Evolutionary conservation across 2,888 invertebrate genomes (phyloP).

Genomic region (Pemphredon lugubris): DNA sequence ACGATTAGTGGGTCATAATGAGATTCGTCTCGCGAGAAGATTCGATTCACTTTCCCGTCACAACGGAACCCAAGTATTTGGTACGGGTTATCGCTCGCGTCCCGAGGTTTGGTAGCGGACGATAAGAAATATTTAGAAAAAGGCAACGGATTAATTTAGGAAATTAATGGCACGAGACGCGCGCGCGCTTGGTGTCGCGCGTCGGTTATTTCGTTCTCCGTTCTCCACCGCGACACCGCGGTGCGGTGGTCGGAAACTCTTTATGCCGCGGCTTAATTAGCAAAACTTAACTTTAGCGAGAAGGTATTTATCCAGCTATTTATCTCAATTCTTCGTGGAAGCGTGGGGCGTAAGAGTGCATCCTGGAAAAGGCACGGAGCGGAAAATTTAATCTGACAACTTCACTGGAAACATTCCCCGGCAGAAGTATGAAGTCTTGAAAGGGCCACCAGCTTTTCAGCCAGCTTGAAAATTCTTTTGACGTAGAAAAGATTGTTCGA

Average conservation of each 20-base stretch:
- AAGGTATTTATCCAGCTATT: slow-evolving; percentile 41
- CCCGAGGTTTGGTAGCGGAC: too few species aligned
- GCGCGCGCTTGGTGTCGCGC: too few species aligned
- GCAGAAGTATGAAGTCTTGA: slow-evolving; percentile 9
- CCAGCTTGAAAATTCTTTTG: slow-evolving; percentile 36
- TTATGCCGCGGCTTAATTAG: slow-evolving; percentile 34
- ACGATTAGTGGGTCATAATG: slow-evolving; percentile 23
- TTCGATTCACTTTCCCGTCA: too few species aligned
- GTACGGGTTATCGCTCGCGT: too few species aligned
- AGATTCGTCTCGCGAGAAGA: neutral
- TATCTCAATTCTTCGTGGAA: slow-evolving; percentile 42
- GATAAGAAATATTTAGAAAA: too few species aligned
- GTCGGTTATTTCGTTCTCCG: neutral
- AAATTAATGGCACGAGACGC: too few species aligned
- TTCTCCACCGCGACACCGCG: neutral
- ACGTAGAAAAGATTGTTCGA: slow-evolving; percentile 35
- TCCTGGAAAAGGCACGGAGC: slow-evolving; percentile 28
- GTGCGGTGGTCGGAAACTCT: slow-evolving; percentile 14
- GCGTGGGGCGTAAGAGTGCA: slow-evolving; percentile 10
- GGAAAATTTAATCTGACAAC: slow-evolving; percentile 55
- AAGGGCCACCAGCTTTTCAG: slow-evolving; percentile 13
- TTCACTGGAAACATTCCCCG: slow-evolving; percentile 33
- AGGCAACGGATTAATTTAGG: too few species aligned
- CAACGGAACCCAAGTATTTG: too few species aligned
- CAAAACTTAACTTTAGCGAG: slow-evolving; percentile 13